Evolutionary conservation across 2,113 vertebrate species (phyloP).

Genomic region (Salvelinus alpinus): DNA sequence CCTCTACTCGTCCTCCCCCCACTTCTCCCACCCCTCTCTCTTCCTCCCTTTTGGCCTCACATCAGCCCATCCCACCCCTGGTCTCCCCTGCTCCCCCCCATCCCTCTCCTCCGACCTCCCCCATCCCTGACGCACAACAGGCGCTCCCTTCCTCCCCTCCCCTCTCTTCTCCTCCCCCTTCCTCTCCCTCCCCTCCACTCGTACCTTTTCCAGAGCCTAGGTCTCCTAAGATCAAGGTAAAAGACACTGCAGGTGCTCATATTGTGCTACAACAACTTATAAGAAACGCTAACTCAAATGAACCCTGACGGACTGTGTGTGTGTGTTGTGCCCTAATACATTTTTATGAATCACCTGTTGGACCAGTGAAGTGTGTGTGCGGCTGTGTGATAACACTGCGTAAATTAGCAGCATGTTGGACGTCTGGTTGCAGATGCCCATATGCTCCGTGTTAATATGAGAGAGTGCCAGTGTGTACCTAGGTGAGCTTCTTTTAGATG

Average conservation of each 20-base stretch:
- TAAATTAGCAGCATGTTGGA: too few relatives aligned
- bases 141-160: constrained; percentile 40
- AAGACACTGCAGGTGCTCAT: constrained; percentile 29
- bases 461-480: too few relatives aligned
- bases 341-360: background rate
- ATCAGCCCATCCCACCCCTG: background rate
- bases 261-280: constrained; percentile 1
- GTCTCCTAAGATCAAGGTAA: constrained; percentile 88
- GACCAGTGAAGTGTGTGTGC: background rate
- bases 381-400: constrained; percentile 32
- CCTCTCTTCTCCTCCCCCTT: constrained; percentile 50
- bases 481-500: too few relatives aligned
- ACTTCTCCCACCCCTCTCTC: constrained; percentile 6
- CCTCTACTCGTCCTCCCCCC: constrained; percentile 5
- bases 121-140: constrained; percentile 43
- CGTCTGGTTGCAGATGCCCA: too few relatives aligned
- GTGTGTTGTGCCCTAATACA: constrained; percentile 13
- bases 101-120: constrained; percentile 24
- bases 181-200: constrained; percentile 67
- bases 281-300: background rate
- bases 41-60: constrained; percentile 8
- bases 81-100: background rate
- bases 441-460: too few relatives aligned
- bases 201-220: constrained; percentile 75
- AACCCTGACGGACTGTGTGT: constrained; percentile 17